phyloP scores from a whole-genome alignment of 2,888 invertebrate genomes.

The Nematopogon swammerdamellus region DNA sequence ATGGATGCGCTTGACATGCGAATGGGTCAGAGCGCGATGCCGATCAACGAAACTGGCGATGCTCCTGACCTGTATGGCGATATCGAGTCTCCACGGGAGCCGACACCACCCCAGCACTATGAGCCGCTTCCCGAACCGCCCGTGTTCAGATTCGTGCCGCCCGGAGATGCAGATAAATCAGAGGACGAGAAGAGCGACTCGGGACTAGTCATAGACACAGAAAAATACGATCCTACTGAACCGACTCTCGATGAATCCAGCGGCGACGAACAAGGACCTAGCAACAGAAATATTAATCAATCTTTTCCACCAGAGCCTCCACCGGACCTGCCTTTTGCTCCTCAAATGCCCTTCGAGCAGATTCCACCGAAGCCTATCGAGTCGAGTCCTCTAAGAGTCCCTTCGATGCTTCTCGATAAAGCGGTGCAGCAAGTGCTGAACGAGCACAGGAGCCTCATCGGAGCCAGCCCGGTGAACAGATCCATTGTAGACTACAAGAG shows the following conservation, averaged over 20 bases:
- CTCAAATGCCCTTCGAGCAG: background rate
- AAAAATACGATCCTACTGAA: constrained; percentile 56
- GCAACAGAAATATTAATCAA: no score
- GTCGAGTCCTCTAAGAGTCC: constrained; percentile 20
- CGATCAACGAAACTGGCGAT: constrained; percentile 19
- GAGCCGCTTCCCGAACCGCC: constrained; percentile 22
- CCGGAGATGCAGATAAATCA: constrained; percentile 29
- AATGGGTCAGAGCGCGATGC: constrained; percentile 14
- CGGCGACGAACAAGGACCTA: constrained; percentile 21
- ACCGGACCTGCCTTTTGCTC: background rate
- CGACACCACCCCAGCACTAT: constrained; percentile 12
- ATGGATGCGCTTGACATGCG: constrained; percentile 33
- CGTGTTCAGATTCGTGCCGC: constrained; percentile 28
- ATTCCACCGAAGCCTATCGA: constrained; percentile 15
- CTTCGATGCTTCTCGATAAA: constrained; percentile 25
- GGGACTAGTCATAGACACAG: constrained; percentile 57
- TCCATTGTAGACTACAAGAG: constrained; percentile 30
- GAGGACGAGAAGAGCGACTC: constrained; percentile 55
- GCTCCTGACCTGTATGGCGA: constrained; percentile 63
- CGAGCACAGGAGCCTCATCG: constrained; percentile 31
- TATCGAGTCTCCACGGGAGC: constrained; percentile 38
- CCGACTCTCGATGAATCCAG: constrained; percentile 43
- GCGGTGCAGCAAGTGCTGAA: constrained; percentile 36
- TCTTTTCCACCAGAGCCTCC: no score
- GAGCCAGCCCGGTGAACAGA: constrained; percentile 14